Percentiles rank a stretch among this genome's conserved stretches.
Evolutionary conservation across 2,888 invertebrate genomes (phyloP).

Genomic region (Caenorhabditis doughertyi): DNA sequence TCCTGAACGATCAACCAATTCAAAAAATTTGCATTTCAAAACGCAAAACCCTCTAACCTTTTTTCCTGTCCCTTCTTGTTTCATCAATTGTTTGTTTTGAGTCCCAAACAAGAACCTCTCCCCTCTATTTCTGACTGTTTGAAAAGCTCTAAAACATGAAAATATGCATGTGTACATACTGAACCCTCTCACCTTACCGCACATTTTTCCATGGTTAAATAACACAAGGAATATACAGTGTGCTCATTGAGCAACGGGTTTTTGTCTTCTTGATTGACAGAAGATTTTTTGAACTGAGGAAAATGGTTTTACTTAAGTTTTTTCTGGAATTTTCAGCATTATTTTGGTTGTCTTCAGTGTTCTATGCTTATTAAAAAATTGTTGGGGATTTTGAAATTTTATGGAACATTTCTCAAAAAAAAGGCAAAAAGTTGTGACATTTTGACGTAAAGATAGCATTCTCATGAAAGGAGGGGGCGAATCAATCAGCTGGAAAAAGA

Average conservation of each 20-base stretch:
- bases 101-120: constrained; percentile 28
- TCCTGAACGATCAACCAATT: background rate
- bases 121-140: constrained; percentile 20
- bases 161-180: constrained; percentile 64
- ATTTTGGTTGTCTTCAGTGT: too few relatives aligned
- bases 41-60: constrained; percentile 17
- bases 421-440: constrained; percentile 41
- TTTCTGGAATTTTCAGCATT: too few relatives aligned
- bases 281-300: too few relatives aligned
- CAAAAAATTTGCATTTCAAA: constrained; percentile 22
- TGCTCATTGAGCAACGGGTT: too few relatives aligned
- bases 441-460: background rate
- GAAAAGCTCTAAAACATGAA: constrained; percentile 60
- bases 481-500: background rate
- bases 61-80: constrained; percentile 1
- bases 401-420: background rate
- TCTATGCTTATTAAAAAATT: too few relatives aligned
- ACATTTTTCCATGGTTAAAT: constrained; percentile 24
- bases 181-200: background rate
- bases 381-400: background rate
- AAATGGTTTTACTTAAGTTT: too few relatives aligned
- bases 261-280: too few relatives aligned
- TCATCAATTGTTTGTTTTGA: constrained; percentile 44
- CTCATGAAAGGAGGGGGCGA: background rate
- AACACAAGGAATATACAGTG: background rate